Percentiles rank a stretch among this genome's conserved stretches.
Evolutionary conservation across 1,140 invertebrate genomes (phyloP).

Genomic region (Trichonephila inaurata): DNA sequence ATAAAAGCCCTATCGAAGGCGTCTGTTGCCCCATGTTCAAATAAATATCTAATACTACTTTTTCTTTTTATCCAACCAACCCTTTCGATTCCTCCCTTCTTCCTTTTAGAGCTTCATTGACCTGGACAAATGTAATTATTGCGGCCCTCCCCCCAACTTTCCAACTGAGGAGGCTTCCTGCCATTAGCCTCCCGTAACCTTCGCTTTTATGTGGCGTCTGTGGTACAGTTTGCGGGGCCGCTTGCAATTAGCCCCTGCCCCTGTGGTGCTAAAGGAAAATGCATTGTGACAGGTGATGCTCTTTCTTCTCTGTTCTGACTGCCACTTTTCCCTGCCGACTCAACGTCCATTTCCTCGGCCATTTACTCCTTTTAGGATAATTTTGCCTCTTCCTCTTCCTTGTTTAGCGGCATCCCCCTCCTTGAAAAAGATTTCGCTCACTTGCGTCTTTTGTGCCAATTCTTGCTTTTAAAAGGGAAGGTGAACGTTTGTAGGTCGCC

Average conservation of each 20-base stretch:
- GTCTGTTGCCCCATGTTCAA: not conserved
- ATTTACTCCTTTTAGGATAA: slow-evolving; percentile 75
- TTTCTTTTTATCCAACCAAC: slow-evolving; percentile 38
- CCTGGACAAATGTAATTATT: slow-evolving; percentile 76
- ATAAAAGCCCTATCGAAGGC: slow-evolving; percentile 26
- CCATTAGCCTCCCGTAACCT: slow-evolving; percentile 66
- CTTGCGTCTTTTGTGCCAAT: slow-evolving; percentile 1
- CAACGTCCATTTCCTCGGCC: slow-evolving; percentile 73
- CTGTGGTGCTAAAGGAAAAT: slow-evolving; percentile 71
- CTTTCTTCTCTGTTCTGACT: slow-evolving; percentile 56
- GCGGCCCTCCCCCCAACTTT: slow-evolving; percentile 65
- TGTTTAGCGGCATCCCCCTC: not conserved
- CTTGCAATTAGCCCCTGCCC: slow-evolving; percentile 69
- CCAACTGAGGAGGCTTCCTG: slow-evolving; percentile 73
- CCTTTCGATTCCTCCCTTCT: slow-evolving; percentile 37
- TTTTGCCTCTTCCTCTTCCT: slow-evolving; percentile 44
- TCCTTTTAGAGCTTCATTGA: slow-evolving; percentile 70
- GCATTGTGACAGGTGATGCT: slow-evolving; percentile 72
- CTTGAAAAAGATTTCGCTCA: slow-evolving; percentile 10
- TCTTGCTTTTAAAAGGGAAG: not conserved
- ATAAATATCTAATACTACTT: slow-evolving; percentile 65
- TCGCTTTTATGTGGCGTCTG: slow-evolving; percentile 73
- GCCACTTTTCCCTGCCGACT: slow-evolving; percentile 33
- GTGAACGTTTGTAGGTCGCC: not conserved
- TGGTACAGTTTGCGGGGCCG: slow-evolving; percentile 73